phyloP scores from a whole-genome alignment of 2,113 vertebrate species.

The Prunella fulvescens region DNA sequence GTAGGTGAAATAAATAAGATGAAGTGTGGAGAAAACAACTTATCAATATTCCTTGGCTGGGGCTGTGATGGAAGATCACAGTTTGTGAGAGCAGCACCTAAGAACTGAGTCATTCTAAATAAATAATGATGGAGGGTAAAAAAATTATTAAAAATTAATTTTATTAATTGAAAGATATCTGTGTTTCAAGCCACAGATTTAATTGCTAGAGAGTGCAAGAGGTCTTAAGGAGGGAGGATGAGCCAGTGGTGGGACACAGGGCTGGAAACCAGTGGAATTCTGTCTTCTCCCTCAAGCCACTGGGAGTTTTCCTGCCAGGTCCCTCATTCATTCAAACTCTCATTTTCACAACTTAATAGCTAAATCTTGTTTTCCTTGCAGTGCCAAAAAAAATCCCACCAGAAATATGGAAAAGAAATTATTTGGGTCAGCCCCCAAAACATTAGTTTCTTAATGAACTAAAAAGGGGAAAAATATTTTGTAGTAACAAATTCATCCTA shows the following conservation, averaged over 20 bases:
- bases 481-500: neutral
- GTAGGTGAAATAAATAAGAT: neutral
- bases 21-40: neutral
- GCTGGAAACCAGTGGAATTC: neutral
- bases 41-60: neutral
- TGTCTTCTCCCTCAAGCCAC: neutral
- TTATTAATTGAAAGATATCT: neutral
- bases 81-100: neutral
- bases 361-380: neutral
- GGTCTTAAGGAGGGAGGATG: neutral
- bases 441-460: neutral
- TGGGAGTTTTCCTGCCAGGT: neutral
- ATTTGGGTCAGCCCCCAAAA: neutral
- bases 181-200: neutral
- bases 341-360: neutral
- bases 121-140: fast-evolving
- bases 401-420: neutral
- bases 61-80: neutral
- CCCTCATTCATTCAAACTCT: neutral
- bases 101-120: neutral
- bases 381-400: neutral
- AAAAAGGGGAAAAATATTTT: neutral
- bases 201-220: neutral
- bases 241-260: neutral
- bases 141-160: neutral